phyloP scores from a whole-genome alignment of 2,113 vertebrate genomes.

The Mirounga angustirostris region DNA sequence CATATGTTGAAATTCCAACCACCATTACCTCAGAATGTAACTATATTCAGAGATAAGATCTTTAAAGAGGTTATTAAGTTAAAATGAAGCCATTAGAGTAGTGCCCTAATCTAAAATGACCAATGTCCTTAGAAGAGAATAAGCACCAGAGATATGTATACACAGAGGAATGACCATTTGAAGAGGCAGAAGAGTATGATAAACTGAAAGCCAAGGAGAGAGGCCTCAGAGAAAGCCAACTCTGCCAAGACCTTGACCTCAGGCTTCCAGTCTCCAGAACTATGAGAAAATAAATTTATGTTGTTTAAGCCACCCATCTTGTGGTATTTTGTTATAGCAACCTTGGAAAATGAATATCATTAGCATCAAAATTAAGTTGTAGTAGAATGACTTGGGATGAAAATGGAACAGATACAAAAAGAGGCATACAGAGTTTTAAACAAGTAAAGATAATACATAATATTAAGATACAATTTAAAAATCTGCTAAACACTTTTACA shows the following conservation, averaged over 20 bases:
- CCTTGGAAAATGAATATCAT: neutral
- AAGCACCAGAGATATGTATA: neutral
- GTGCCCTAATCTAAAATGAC: neutral
- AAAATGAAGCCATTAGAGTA: neutral
- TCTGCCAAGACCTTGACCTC: no score
- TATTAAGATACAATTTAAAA: neutral
- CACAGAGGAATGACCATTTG: neutral
- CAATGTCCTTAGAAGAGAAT: neutral
- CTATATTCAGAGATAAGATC: neutral
- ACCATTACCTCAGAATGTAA: neutral
- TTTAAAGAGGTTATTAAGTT: neutral
- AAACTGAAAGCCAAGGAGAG: neutral
- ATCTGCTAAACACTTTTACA: neutral
- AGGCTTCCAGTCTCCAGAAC: neutral
- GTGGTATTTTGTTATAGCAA: neutral
- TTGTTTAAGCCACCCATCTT: neutral
- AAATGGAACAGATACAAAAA: neutral
- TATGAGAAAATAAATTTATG: neutral
- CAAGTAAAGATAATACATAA: neutral
- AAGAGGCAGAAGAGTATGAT: neutral
- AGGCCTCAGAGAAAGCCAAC: neutral
- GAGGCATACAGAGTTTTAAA: neutral
- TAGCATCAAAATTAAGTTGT: neutral
- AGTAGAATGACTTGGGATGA: neutral
- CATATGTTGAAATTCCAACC: neutral